Base-by-base conservation (phyloP, 2,888 invertebrate genomes). In the Drosophila flavopinicola region DNA sequence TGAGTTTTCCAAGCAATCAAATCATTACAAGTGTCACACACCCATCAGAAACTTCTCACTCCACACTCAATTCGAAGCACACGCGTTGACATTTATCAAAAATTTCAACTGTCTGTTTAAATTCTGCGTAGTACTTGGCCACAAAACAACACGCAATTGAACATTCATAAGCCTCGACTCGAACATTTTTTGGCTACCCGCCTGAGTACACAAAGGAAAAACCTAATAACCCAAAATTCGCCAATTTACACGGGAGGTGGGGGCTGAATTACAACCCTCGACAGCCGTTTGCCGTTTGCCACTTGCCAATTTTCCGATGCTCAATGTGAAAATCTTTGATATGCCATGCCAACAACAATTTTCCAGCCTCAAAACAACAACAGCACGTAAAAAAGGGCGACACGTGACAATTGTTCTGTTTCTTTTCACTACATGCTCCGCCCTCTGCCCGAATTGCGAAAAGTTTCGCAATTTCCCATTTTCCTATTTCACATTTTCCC, bases 361-460 rank as follows among this genome's bases (percentile, higher is more conserved):
- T 83, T 75, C 66, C 85, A 65, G 39, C 25, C 42, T 25, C 60
- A 38, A 39, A 32, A 58, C 54, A 64, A 69, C 57, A 70, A 51
- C 27, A 17, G 13, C 23, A 24, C n/a, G n/a, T n/a, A n/a, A n/a
- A 41, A 35, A 47, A 57, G 41, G 52, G 52, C 57, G 84, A 78
- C 84, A 85, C 84, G 84, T 85, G 84, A 88, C 88, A 84, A 82
- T 86, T 85, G 80, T 86, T 64, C 74, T 66, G 57, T 67, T 57
- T 65, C 30, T 11, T 57, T 44, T 44, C 29, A 27, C 49, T 20
- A 49, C 38, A n/a, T n/a, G n/a, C 47, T 11, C 10, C 9, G 6
- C 6, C 32, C 3, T 1, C 47, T 30, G 3, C 15, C 13, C 20
- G 24, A 1, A 15, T 67, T 51, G 74, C 64, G 65, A 73, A 68